Conservation (phyloP, 2,113 vertebrate species). For the Nicator chloris region DNA sequence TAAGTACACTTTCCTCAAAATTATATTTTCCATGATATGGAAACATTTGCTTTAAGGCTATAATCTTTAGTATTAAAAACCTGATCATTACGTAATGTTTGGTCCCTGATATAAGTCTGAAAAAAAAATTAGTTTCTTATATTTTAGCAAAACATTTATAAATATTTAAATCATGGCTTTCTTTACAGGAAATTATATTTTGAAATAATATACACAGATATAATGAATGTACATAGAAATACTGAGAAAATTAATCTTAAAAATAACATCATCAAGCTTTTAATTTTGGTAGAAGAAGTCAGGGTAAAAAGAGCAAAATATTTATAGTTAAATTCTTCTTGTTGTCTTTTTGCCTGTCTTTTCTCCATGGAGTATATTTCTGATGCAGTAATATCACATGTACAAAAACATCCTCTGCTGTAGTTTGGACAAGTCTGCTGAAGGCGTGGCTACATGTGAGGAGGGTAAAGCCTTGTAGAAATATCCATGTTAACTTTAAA, state of each 20-base stretch:
- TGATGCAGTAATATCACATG: neutral
- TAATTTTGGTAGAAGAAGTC: neutral
- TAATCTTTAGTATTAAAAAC: neutral
- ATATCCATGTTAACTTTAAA: neutral
- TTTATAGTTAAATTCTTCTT: neutral
- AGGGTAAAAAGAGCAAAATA: neutral
- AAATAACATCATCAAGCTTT: neutral
- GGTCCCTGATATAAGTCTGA: neutral
- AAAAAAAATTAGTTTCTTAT: neutral
- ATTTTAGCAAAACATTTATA: neutral
- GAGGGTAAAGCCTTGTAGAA: neutral
- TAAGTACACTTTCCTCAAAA: neutral
- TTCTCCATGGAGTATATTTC: neutral
- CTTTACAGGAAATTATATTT: neutral
- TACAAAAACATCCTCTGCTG: neutral
- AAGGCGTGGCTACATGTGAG: rapidly evolving
- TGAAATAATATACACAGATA: neutral
- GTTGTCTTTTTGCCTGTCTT: neutral
- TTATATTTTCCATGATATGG: neutral
- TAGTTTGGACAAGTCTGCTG: neutral
- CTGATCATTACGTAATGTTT: neutral
- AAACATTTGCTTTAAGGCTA: neutral
- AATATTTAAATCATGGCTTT: neutral
- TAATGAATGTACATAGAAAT: neutral
- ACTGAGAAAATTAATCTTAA: neutral